Conservation (phyloP, 1,140 invertebrate species). For the Tribolium madens region DNA sequence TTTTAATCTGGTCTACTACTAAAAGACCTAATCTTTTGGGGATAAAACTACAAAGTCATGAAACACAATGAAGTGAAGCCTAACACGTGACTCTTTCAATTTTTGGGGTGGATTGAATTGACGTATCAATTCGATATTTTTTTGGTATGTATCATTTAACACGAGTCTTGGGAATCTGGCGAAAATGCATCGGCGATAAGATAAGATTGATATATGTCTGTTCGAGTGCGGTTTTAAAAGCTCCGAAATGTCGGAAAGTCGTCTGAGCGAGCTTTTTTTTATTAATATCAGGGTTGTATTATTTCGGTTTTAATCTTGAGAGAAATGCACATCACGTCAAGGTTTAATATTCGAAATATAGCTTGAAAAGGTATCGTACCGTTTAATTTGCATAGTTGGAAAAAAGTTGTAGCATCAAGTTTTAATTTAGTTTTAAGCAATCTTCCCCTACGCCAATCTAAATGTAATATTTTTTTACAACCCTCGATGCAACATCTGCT, state of each 20-base stretch:
- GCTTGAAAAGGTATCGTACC: conserved; percentile 31
- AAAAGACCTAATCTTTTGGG: conserved; percentile 49
- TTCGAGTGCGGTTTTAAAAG: conserved; percentile 18
- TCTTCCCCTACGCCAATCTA: conserved; percentile 40
- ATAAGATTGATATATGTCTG: conserved; percentile 23
- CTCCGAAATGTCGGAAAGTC: conserved; percentile 15
- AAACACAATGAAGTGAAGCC: conserved; percentile 57
- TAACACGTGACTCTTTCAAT: conserved; percentile 59
- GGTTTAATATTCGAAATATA: conserved; percentile 37
- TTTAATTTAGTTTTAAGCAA: conserved; percentile 48
- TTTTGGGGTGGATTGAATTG: conserved; percentile 55
- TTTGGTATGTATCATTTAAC: conserved; percentile 59
- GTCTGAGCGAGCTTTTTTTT: conserved; percentile 10
- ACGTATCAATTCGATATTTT: conserved; percentile 60
- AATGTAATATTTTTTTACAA: conserved; percentile 48
- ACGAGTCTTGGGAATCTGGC: conserved; percentile 48
- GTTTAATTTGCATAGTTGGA: conserved; percentile 52
- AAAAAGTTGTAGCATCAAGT: conserved; percentile 47
- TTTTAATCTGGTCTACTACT: conserved; percentile 10
- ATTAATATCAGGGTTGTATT: conserved; percentile 8
- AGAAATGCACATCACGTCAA: conserved; percentile 30
- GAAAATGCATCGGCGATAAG: conserved; percentile 40
- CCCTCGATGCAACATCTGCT: conserved; percentile 54
- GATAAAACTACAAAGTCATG: conserved; percentile 58
- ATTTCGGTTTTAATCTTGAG: conserved; percentile 36